Base-by-base conservation (phyloP, 2,888 invertebrate species). In the Calliphora vomitoria region DNA sequence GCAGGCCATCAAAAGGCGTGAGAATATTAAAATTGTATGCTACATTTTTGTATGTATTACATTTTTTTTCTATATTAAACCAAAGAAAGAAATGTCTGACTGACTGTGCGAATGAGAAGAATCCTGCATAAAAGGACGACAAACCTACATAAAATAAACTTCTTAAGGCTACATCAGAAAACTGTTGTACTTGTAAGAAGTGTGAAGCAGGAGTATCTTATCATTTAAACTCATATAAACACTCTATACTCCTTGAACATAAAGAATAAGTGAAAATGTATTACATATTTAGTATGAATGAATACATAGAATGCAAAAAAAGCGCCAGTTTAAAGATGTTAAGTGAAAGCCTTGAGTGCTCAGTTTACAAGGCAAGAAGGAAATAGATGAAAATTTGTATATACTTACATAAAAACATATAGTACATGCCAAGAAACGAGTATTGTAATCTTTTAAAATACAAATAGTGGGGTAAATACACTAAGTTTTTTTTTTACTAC, bases 11-110 rank as follows among this genome's bases (percentile, higher is more conserved):
- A 74, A 79, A 79, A 68, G 74, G 79, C 79, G 74, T 60, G 50
- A 80, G 80, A 53, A 60, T 80, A 75, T 85, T 80, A 80, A 85
- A 85, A 62, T 60, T 80, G 35, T 80, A 80, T 85, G 44, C 18
- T 72, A 80, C 75, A 25, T 31, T 41, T 71, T 31, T 44, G 13
- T 35, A 35, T 44, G n/a, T 71, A 25, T 4, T 71, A 47, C 25
- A 41, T 44, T 44, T 55, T 74, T n/a, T 44, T 58, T 20, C 31
- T 25, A 25, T 25, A 25, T 25, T 25, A 25, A 25, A 64, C 64
- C 47, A 60, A 25, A 55, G 60, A 41, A 38, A 44, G 41, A 18
- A 71, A 41, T 62, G 62, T 35, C n/a, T 69, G 8, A 31, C 58
- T 38, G 68, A 38, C 13, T 69, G 35, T 50, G 68, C 8, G 13